Base-by-base conservation (phyloP, 2,113 vertebrate genomes). In the Microtus richardsoni region DNA sequence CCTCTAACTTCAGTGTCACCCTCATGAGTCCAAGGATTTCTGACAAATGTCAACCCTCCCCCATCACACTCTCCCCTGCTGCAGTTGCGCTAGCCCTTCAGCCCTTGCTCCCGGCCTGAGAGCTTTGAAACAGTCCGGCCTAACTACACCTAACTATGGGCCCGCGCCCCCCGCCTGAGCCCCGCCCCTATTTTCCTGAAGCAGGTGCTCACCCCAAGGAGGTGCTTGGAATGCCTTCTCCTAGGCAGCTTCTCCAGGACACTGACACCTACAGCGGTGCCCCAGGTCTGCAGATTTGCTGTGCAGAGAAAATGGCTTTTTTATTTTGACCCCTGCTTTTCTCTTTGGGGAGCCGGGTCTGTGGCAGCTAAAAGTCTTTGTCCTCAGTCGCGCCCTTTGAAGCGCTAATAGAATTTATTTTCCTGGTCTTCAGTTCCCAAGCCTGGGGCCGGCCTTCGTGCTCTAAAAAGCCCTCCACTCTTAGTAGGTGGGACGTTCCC, bases 351-450 rank as follows among this genome's bases (percentile, higher is more conserved):
- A 54, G 0, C 75, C 24, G 21, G 22, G 9, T 3, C 28, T 14
- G 39, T 73, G 52, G n/a, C 41, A 54, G 5, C 30, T 79, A n/a
- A 82, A 47, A 21, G 75, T 0, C 30, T 88, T 78, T 84, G 64
- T 77, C 71, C 49, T 91, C 64, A 64, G 13, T 58, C 11, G 94
- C 0, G 73, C n/a, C 54, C 13, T 91, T 83, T 95, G 89, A 96
- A 95, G 87, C 93, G 41, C n/a, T 91, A 3, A 49, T 93, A 86
- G 58, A 75, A 21, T 95, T 95, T 95, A 93, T 94, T 88, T 97
- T 94, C 88, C 88, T 90, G 44, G 52, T 73, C 82, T 96, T 87
- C 64, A 91, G 60, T 93, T 84, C 85, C 52, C 83, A 66, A 9
- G 86, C 93, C 71, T 66, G 19, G 49, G 88, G 60, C 11, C 36